phyloP scores from a whole-genome alignment of 2,797 vertebrate species.

The Pogoniulus pusillus region DNA sequence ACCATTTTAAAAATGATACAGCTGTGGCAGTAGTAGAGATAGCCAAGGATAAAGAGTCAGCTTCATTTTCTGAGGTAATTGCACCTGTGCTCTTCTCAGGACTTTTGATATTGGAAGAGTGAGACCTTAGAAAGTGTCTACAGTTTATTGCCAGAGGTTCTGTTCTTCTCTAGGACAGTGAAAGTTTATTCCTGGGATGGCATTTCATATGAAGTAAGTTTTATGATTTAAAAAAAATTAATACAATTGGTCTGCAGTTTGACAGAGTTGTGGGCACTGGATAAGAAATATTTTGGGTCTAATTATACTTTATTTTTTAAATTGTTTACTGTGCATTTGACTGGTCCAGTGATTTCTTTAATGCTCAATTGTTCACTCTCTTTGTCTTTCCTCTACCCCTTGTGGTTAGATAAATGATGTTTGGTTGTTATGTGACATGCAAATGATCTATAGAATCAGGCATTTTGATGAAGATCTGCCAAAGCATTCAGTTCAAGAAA shows the following conservation, averaged over 20 bases:
- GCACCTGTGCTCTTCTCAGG: not conserved
- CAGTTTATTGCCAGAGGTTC: not conserved
- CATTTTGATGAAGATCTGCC: not conserved
- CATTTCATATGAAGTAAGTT: not conserved
- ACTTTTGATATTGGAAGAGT: not conserved
- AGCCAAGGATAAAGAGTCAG: slow-evolving; percentile 10
- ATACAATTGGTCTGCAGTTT: not conserved
- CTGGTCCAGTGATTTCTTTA: not conserved
- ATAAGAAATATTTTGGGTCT: not conserved
- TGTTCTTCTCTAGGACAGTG: not conserved
- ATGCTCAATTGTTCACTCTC: not conserved
- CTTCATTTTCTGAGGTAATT: slow-evolving; percentile 20
- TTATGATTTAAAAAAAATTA: not conserved
- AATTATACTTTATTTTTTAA: not conserved
- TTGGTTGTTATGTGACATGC: not conserved
- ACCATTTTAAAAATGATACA: slow-evolving; percentile 25
- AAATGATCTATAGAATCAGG: not conserved
- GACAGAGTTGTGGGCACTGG: not conserved
- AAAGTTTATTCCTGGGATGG: not conserved
- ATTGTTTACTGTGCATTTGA: not conserved
- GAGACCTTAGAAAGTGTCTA: not conserved
- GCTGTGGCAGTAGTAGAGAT: slow-evolving; percentile 4
- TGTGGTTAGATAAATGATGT: not conserved
- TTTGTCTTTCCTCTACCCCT: not conserved
- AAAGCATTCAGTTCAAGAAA: not conserved